Base-by-base conservation (phyloP, 2,797 vertebrate species). In the Esox lucius region DNA sequence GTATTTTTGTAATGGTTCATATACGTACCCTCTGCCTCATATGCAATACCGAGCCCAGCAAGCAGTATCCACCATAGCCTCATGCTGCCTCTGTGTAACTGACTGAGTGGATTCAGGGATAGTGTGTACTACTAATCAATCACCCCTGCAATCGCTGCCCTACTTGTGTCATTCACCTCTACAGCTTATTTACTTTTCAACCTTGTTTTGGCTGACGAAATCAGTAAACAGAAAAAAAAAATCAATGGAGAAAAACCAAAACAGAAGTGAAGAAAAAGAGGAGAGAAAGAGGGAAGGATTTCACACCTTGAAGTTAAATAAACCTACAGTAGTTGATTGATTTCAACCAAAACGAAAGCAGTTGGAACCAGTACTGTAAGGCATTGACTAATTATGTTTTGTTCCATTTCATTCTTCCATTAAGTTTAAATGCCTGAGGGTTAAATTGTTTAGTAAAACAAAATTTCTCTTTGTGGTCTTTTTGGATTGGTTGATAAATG, bases 81-180 rank as follows among this genome's bases (percentile, higher is more conserved):
- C 92, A 91, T 93, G 88, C 82, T 87, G 76, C 84, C 77, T 78
- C 74, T 28, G 8, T 2, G 51, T n/a, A 74, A 78, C 72, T 73
- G 59, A 67, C 51, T 75, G 74, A 76, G 67, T 76, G 80, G 83
- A 86, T 66, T 53, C 73, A 83, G 24, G 73, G 9, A 5, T 28
- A 22, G 66, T 26, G 22, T 77, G 82, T 78, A 87, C 84, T 87
- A 68, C 64, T 53, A 86, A 87, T 91, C 80, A 91, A 59, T 59
- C 3, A 24, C 56, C 9, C 5, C n/a, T 59, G 56, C 9, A 24
- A 59, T 59, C n/a, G 7, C n/a, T 85, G 89, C 85, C 77, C 90
- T 86, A 66, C 85, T 87, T 77, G 88, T 81, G 91, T 90, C 89
- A 91, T 81, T 91, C 82, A 89, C 87, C 91, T 85, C 35, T 4